Base-by-base conservation (phyloP, 2,888 invertebrate species). In the Physocephala rufipes region DNA sequence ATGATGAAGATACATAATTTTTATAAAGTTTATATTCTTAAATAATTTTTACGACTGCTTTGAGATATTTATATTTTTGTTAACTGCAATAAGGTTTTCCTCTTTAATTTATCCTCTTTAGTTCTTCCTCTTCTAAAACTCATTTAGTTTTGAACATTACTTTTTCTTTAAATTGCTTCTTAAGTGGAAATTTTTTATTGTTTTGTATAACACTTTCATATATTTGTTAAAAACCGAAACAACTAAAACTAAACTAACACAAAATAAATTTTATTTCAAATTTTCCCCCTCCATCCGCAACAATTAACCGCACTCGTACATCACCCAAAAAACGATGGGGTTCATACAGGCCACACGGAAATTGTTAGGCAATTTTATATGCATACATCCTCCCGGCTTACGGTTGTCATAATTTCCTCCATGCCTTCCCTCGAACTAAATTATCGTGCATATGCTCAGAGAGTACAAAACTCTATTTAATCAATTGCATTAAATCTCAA, bases 301-400 rank as follows among this genome's bases (percentile, higher is more conserved):
- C 47, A 70, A 64, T 62, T 68, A 61, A 68, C 68, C n/a, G n/a
- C n/a, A n/a, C n/a, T 61, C n/a, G 15, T 28, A 28, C 58, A 28
- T 9, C 58, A 26, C 58, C 26, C 24, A 58, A 24, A 16, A 9
- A 19, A 67, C 61, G 63, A 62, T 64, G 24, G 58, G 61, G 19
- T 36, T 36, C 63, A 74, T n/a, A n/a, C 82, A 84, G 84, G 84
- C 84, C 84, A 76, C 84, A 83, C 79, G 84, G 82, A 79, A 82
- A 83, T 76, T 79, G 75, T 49, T 58, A 58, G 26, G 26, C 81
- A 84, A 76, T 76, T 78, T 77, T 82, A 82, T 78, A 75, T 67
- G 51, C 43, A 51, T 36, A n/a, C 51, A 47, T n/a, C 43, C 36
- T n/a, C n/a, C 36, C 36, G 36, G 36, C 36, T 36, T 36, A 51